Conservation (phyloP, 2,888 invertebrate species). For the Endomychus coccineus region DNA sequence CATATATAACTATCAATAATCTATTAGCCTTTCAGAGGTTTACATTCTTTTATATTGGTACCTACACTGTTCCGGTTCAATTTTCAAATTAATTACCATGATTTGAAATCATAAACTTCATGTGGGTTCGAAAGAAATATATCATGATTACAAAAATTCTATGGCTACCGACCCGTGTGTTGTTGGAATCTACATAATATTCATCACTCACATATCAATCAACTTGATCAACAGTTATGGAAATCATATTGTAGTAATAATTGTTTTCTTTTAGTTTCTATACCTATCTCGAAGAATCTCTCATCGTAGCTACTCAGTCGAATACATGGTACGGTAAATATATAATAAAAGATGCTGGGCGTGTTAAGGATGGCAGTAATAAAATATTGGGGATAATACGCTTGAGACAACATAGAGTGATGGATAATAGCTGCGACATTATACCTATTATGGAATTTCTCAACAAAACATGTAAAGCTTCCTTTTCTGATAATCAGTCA, state of each 20-base stretch:
- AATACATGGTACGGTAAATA: conserved; percentile 30
- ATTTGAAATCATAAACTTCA: too few species aligned
- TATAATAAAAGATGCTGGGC: conserved; percentile 24
- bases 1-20: too few species aligned
- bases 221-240: too few species aligned
- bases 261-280: conserved; percentile 8
- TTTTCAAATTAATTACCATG: too few species aligned
- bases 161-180: too few species aligned
- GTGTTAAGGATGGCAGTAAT: conserved; percentile 29
- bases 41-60: too few species aligned
- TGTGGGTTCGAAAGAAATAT: too few species aligned
- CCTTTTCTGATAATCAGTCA: conserved; percentile 11
- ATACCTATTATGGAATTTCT: conserved; percentile 20
- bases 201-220: too few species aligned
- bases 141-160: too few species aligned
- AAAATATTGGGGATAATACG: conserved; percentile 30
- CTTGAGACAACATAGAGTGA: conserved; percentile 25
- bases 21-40: too few species aligned
- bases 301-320: conserved; percentile 26
- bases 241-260: not conserved
- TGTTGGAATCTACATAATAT: too few species aligned
- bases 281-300: conserved; percentile 16
- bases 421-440: conserved; percentile 15
- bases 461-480: conserved; percentile 20
- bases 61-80: too few species aligned